phyloP scores from a whole-genome alignment of 2,797 vertebrate species.

The Odontamblyopus rebecca region DNA sequence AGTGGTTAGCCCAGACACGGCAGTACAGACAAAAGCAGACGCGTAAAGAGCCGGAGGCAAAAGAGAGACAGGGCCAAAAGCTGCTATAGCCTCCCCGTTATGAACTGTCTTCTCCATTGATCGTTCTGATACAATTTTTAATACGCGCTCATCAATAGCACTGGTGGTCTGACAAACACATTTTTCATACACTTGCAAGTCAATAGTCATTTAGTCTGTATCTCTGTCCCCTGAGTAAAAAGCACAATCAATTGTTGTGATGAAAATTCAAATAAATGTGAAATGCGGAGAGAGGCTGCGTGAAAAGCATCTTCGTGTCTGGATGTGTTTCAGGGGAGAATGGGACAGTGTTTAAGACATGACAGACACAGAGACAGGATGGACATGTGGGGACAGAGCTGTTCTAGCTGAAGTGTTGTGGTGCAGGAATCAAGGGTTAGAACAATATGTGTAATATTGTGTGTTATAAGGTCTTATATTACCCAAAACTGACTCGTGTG shows the following conservation, averaged over 20 bases:
- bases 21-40: conserved; percentile 61
- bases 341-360: not conserved
- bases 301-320: conserved; percentile 40
- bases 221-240: conserved; percentile 74
- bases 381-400: not conserved
- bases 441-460: too few relatives aligned
- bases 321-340: conserved; percentile 45
- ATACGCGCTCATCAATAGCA: conserved; percentile 73
- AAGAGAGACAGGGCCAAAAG: conserved; percentile 36
- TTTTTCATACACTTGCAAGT: conserved; percentile 76
- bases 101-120: conserved; percentile 58
- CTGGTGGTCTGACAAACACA: conserved; percentile 73
- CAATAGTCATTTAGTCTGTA: conserved; percentile 77
- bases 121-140: conserved; percentile 73
- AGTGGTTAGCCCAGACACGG: conserved; percentile 60
- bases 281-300: conserved; percentile 34
- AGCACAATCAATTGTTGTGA: conserved; percentile 70
- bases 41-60: conserved; percentile 29
- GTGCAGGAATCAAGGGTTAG: not conserved
- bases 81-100: conserved; percentile 37
- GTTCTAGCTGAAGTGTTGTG: not conserved
- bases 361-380: not conserved
- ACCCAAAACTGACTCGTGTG: too few relatives aligned
- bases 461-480: too few relatives aligned
- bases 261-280: conserved; percentile 76